phyloP scores from a whole-genome alignment of 1,140 invertebrate species.

The Asobara japonica region DNA sequence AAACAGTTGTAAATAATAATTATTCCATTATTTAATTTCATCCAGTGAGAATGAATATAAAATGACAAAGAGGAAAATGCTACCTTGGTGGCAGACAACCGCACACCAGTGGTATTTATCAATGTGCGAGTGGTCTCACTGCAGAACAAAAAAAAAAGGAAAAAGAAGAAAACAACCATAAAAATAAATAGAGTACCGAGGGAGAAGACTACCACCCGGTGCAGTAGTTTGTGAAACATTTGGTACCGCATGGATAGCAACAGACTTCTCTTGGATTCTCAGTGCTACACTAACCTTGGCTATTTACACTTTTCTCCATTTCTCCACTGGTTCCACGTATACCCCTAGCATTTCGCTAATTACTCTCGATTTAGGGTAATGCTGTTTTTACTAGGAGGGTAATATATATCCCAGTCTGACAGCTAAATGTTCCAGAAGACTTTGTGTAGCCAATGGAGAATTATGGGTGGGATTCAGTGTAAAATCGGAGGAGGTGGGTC shows the following conservation, averaged over 20 bases:
- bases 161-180: constrained; percentile 16
- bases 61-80: constrained; percentile 5
- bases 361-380: constrained; percentile 41
- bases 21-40: constrained; percentile 3
- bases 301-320: constrained; percentile 14
- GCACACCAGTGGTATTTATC: constrained; percentile 9
- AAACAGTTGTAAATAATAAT: constrained; percentile 15
- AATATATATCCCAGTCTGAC: constrained; percentile 19
- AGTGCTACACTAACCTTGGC: constrained; percentile 19
- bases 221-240: constrained; percentile 36
- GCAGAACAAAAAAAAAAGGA: constrained; percentile 17
- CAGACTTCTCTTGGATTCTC: neutral
- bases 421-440: constrained; percentile 34
- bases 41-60: constrained; percentile 1
- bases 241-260: constrained; percentile 18
- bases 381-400: constrained; percentile 17
- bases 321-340: neutral
- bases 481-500: too few relatives aligned
- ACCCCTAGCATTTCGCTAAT: constrained; percentile 28
- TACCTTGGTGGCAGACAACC: neutral
- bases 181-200: constrained; percentile 34
- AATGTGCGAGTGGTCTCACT: constrained; percentile 21
- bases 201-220: constrained; percentile 8
- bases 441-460: neutral
- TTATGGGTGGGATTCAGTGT: neutral